phyloP scores from a whole-genome alignment of 2,888 invertebrate genomes.

The Isoperla grammatica region DNA sequence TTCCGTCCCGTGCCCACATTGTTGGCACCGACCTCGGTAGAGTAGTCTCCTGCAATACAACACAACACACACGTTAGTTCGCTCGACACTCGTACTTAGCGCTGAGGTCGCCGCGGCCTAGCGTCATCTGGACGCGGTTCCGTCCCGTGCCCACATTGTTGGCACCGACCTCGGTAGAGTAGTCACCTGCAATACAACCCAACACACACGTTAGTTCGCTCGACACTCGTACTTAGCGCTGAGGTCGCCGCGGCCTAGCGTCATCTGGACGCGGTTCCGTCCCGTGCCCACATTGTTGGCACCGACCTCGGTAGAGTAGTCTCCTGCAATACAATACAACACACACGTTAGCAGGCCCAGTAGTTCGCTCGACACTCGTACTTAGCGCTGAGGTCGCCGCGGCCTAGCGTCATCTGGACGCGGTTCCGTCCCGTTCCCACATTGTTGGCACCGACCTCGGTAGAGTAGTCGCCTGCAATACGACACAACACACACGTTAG shows the following conservation, averaged over 20 bases:
- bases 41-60: constrained; percentile 48
- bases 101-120: constrained; percentile 65
- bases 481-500: constrained; percentile 46
- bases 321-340: constrained; percentile 45
- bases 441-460: constrained; percentile 50
- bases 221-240: constrained; percentile 65
- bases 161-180: constrained; percentile 46
- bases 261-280: constrained; percentile 56
- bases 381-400: constrained; percentile 65
- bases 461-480: constrained; percentile 49
- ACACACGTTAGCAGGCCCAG: constrained; percentile 47
- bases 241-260: constrained; percentile 65
- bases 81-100: constrained; percentile 67
- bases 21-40: constrained; percentile 47
- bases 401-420: constrained; percentile 58
- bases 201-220: constrained; percentile 55
- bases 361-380: constrained; percentile 69
- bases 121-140: constrained; percentile 57
- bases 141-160: constrained; percentile 60
- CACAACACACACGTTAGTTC: constrained; percentile 49
- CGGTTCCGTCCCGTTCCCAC: constrained; percentile 60
- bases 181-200: constrained; percentile 46
- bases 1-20: constrained; percentile 61
- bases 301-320: constrained; percentile 47
- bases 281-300: constrained; percentile 59